Percentiles rank a stretch among this genome's conserved stretches.
Evolutionary conservation across 1,140 invertebrate species (phyloP).

Genomic region (Cotesia vestalis): DNA sequence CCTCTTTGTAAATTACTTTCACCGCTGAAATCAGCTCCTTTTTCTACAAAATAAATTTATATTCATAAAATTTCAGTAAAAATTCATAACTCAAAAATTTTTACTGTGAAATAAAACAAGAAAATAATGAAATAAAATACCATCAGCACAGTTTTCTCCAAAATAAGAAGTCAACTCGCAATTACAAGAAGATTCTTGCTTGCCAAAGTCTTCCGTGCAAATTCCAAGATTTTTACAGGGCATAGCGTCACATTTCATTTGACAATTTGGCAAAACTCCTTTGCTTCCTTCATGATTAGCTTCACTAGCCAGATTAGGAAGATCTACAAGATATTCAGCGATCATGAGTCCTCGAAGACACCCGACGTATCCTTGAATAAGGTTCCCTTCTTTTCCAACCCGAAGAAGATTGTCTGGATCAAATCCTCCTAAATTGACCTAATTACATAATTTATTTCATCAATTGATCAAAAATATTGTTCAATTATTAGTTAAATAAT

Average conservation of each 20-base stretch:
- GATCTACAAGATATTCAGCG: constrained; percentile 79
- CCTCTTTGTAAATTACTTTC: constrained; percentile 82
- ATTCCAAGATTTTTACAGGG: constrained; percentile 89
- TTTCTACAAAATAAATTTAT: constrained; percentile 73
- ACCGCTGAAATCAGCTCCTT: constrained; percentile 87
- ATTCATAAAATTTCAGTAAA: background rate
- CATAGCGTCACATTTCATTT: constrained; percentile 86
- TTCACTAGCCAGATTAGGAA: constrained; percentile 76
- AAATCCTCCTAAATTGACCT: constrained; percentile 87
- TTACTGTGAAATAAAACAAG: background rate
- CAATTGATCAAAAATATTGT: background rate
- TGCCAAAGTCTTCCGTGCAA: constrained; percentile 89
- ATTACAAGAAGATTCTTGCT: constrained; percentile 83
- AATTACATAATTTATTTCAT: constrained; percentile 24
- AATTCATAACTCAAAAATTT: background rate
- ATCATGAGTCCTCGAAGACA: constrained; percentile 91
- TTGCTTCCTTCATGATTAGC: constrained; percentile 76
- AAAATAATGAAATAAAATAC: constrained; percentile 50
- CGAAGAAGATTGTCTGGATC: constrained; percentile 77
- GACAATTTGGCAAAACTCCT: constrained; percentile 82
- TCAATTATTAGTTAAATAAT: background rate
- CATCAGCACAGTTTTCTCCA: constrained; percentile 75
- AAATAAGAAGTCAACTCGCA: constrained; percentile 90
- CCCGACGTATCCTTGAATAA: constrained; percentile 82
- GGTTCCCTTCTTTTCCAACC: constrained; percentile 67